A percentile compares a stretch with the other conserved stretches of the same genome.
Evolutionary conservation across 2,797 vertebrate genomes (phyloP).

Genomic region (Pangasius sanitwongsei): DNA sequence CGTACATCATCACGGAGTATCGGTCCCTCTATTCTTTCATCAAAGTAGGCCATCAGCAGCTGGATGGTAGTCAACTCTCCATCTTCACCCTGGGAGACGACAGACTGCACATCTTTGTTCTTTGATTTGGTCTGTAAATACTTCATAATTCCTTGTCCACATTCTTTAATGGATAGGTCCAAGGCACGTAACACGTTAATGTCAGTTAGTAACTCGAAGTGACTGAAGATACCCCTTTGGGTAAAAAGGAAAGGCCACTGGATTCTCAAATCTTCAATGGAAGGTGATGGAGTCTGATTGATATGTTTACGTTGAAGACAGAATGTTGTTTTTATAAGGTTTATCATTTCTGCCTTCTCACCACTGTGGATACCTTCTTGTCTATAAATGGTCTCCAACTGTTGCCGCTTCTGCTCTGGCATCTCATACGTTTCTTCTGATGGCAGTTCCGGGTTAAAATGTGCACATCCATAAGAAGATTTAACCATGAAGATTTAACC

Average conservation of each 20-base stretch:
- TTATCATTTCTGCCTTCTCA: no score
- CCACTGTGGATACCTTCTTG: no score
- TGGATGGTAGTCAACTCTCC: constrained; percentile 17
- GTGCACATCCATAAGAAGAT: no score
- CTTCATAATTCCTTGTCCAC: not conserved
- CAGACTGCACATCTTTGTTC: no score
- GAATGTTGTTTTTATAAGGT: not conserved
- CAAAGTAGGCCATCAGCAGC: constrained; percentile 48
- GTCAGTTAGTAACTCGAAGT: constrained; percentile 31
- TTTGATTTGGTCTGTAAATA: not conserved
- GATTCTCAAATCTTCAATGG: not conserved
- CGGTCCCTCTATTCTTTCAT: constrained; percentile 26
- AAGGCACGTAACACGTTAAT: not conserved
- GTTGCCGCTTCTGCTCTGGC: no score
- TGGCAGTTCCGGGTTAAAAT: no score
- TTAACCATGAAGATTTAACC: no score
- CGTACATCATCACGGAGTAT: constrained; percentile 45
- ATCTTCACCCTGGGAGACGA: not conserved
- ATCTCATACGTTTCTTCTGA: no score
- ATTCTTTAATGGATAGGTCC: not conserved
- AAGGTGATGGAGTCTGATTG: not conserved
- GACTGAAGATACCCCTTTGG: constrained; percentile 23
- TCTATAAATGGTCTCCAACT: no score
- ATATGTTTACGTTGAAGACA: not conserved
- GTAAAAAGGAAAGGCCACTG: constrained; percentile 35